Evolutionary conservation across 2,113 vertebrate genomes (phyloP), one percentile per base, ranked within the genome.

Genomic region (Nothocercus nigrocapillus): DNA sequence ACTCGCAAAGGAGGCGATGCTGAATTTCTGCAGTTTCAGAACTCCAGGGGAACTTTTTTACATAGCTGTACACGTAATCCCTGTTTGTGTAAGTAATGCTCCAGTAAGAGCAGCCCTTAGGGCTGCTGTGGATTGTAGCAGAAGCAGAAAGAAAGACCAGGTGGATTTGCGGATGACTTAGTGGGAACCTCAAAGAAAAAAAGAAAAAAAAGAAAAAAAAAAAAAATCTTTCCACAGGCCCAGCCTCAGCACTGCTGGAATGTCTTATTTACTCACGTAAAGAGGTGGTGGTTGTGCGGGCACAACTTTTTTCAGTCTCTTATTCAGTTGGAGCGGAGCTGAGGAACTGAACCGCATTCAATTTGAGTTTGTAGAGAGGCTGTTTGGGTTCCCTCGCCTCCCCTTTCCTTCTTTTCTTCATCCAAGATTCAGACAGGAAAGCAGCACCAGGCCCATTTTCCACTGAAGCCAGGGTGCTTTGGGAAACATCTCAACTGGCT

Each of bases 401-500:
- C 36, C 44, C 77, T 92, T 94, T 72, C 74, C 81, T 95, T 97
- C 76, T 95, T 93, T 96, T 96, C 94, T 96, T 79, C 45, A 66
- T 86, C 96, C 94, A 95, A 94, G 40, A 81, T 56, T 89, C 84
- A 96, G 82, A 40, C 70, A 94, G 93, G 67, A 96, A 97, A 90
- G 76, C 70, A 75, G 85, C 77, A 87, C 45, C 1, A 66, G 78
- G 66, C 81, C 88, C 59, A 2, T 79, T 95, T 96, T 91, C 82
- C 96, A 95, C 59, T 80, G 86, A 58, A 75, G 92, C 90, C 74
- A 94, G 89, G 75, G 86, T 81, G 82, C 94, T 85, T 94, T 85
- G 89, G 89, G 89, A 97, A 94, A 92, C 66, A 76, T 88, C 95
- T 96, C 95, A 91, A 89, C 69, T 95, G 90, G 92, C 81, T 96